Percentiles rank a stretch among this genome's conserved stretches.
phyloP scores from a whole-genome alignment of 2,113 vertebrate species.

The Balaeniceps rex region DNA sequence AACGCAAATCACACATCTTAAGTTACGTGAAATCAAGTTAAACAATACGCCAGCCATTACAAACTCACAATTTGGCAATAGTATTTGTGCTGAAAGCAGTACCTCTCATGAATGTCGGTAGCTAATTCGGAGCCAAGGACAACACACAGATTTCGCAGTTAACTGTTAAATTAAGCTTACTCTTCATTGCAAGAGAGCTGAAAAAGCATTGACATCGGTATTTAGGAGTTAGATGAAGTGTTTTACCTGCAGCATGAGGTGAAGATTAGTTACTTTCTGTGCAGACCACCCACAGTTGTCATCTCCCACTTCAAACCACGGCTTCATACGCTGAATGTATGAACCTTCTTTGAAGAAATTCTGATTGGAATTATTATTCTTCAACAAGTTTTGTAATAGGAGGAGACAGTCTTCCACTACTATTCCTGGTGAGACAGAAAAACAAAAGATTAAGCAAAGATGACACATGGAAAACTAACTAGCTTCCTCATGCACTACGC shows the following conservation, averaged over 20 bases:
- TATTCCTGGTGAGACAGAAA: conserved; percentile 79
- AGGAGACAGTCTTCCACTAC: conserved; percentile 98
- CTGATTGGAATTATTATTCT: conserved; percentile 99
- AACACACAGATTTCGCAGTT: fast-evolving
- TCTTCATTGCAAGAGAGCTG: background rate
- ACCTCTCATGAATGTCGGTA: fast-evolving
- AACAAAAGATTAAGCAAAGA: background rate
- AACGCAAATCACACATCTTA: too few species aligned
- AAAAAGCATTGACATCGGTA: fast-evolving
- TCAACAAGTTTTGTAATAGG: conserved; percentile 89
- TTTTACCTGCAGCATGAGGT: conserved; percentile 95
- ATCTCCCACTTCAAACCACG: conserved; percentile 97
- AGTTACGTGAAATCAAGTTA: fast-evolving
- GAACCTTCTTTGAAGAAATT: conserved; percentile 99
- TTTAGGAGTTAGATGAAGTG: background rate
- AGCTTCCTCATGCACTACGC: background rate
- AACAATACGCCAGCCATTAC: fast-evolving
- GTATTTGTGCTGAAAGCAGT: background rate
- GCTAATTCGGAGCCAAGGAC: background rate
- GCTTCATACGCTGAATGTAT: conserved; percentile 97
- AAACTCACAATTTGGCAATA: background rate
- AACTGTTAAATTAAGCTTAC: fast-evolving
- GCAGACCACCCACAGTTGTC: conserved; percentile 98
- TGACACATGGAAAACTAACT: background rate
- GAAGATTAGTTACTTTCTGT: conserved; percentile 97